Base-by-base conservation (phyloP, 2,797 vertebrate species). In the Sciaenops ocellatus region DNA sequence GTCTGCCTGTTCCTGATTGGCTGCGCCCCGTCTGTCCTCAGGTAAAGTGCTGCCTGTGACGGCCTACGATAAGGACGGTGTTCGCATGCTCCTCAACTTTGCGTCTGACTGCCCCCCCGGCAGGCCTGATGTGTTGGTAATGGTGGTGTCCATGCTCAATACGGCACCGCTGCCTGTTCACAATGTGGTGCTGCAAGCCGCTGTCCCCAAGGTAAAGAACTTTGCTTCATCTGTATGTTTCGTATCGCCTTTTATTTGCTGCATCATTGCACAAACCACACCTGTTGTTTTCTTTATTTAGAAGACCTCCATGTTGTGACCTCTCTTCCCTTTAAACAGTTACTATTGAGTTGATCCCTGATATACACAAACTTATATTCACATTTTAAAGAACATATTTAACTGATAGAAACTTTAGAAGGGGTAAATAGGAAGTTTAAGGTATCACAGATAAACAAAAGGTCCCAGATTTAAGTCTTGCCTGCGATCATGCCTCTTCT, bases 71-170 rank as follows among this genome's bases (percentile, higher is more conserved):
- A 99, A 96, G 90, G 96, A 98, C 0, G 98, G 98, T 0, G 96
- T 99, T 38, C 96, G 97, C 1, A 95, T 99, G 91, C 95, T 99
- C 69, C 84, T 99, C 87, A 98, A 98, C 92, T 98, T 98, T 61
- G 97, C 98, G 6, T 94, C 96, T 41, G 97, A 99, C 84, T 97
- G 96, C n/a, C 98, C 98, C 0, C 96, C 96, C 0, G 95, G 96
- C 0, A 88, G 97, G 52, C 92, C 96, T 0, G 98, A 99, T 0
- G 96, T 99, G 65, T 90, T 99, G 28, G 97, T 99, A 0, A 96
- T 98, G 73, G 97, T 99, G n/a, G 96, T 99, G n/a, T 99, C 98
- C 2, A 97, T 97, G 96, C 93, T 99, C 38, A 99, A 97, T 44
- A 98, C 97, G 0, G 98, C 98, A 0, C 97, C 98, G 0, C 90